These are phyloP conservation scores for Willisornis vidua DNA, from an alignment of 2,113 vertebrate species.

Conservation along the genomic window DNA sequence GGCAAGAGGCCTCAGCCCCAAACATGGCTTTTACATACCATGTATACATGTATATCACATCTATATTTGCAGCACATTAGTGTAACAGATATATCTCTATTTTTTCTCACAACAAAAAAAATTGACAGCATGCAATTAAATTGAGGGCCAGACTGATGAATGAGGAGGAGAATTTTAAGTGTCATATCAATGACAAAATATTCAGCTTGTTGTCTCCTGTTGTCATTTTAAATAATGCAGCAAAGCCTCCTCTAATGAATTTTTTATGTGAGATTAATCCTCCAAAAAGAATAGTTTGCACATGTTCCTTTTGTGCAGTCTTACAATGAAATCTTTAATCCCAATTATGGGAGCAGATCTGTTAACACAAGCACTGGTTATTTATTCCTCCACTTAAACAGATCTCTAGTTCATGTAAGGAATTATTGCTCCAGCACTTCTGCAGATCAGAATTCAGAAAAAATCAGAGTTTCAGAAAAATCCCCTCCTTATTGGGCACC, in stretches of 20 bases:
- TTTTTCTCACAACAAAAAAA: neutral
- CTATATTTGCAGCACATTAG: neutral
- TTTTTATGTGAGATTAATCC: slow-evolving; percentile 33
- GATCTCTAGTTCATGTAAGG: neutral
- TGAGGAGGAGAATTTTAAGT: slow-evolving; percentile 38
- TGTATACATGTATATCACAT: neutral
- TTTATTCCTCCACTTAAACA: neutral
- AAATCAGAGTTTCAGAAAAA: neutral
- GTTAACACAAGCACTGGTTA: neutral
- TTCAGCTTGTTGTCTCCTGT: slow-evolving; percentile 38
- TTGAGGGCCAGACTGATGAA: slow-evolving; percentile 4
- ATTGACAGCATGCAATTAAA: slow-evolving; percentile 23
- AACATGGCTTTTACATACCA: neutral
- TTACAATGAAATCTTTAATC: slow-evolving; percentile 13
- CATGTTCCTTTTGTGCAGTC: neutral
- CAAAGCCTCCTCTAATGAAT: slow-evolving; percentile 41
- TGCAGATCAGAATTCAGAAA: neutral
- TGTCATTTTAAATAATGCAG: slow-evolving; percentile 51
- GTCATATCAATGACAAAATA: slow-evolving; percentile 39
- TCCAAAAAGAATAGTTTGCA: slow-evolving; percentile 9
- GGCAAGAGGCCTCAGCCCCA: neutral
- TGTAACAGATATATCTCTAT: neutral
- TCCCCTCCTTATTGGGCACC: neutral
- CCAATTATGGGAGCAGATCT: neutral
- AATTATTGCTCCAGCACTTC: neutral